Percentiles rank a stretch among this genome's conserved stretches.
These are phyloP conservation scores for Chymomyza caudatula DNA, from an alignment of 2,888 invertebrate genomes.

Conservation along the genomic window DNA sequence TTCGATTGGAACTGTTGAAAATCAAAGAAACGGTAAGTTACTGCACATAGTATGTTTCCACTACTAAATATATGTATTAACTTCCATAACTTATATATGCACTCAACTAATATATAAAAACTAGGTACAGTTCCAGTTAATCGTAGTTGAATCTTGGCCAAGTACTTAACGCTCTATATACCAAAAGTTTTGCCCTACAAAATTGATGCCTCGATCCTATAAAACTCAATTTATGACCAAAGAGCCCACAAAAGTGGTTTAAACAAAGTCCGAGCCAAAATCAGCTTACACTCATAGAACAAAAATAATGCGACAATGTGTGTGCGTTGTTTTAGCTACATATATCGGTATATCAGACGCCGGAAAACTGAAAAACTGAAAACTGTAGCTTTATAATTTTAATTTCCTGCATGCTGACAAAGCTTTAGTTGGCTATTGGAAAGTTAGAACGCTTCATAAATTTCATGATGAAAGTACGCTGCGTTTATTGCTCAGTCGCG, in stretches of 20 bases:
- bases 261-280: neutral
- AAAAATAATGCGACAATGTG: neutral
- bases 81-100: too few relatives aligned
- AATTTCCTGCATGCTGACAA: slow-evolving; percentile 51
- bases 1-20: neutral
- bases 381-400: slow-evolving; percentile 52
- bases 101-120: too few relatives aligned
- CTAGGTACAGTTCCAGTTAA: neutral
- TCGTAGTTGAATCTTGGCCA: neutral
- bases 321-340: too few relatives aligned
- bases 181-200: too few relatives aligned
- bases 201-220: too few relatives aligned
- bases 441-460: slow-evolving; percentile 59
- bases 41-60: neutral
- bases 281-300: neutral
- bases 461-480: slow-evolving; percentile 44
- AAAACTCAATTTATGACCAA: neutral
- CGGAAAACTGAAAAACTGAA: neutral
- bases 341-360: neutral
- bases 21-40: neutral
- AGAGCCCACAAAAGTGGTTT: neutral
- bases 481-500: neutral
- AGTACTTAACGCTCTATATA: neutral
- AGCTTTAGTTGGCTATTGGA: slow-evolving; percentile 29
- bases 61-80: too few relatives aligned